Conservation (phyloP, 2,113 vertebrate species). For the Lanius collurio region DNA sequence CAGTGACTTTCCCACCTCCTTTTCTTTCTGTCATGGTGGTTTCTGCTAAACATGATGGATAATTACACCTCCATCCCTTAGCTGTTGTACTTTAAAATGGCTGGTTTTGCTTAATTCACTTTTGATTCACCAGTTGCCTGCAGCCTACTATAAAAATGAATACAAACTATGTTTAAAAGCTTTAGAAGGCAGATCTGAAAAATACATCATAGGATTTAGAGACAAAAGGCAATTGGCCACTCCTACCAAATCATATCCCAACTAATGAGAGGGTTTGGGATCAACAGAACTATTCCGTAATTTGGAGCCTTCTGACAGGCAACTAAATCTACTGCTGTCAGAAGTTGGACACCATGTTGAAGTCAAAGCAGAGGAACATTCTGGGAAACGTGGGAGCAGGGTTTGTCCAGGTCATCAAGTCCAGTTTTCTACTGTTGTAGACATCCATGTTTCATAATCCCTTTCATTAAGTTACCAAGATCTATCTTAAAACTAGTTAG, state of each 20-base stretch:
- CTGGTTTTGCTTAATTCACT: constrained; percentile 2
- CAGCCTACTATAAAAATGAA: constrained; percentile 34
- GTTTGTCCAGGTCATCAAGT: constrained; percentile 3
- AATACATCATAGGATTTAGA: constrained; percentile 30
- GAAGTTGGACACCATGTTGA: background rate
- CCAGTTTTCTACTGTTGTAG: background rate
- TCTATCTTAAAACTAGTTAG: constrained; percentile 51
- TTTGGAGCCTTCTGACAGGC: background rate
- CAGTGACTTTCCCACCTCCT: background rate
- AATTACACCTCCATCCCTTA: constrained; percentile 12
- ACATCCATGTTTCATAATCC: constrained; percentile 33
- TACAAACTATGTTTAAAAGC: constrained; percentile 34
- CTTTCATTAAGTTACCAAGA: constrained; percentile 62
- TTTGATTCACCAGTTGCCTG: constrained; percentile 18
- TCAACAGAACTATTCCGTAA: background rate
- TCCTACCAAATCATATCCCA: constrained; percentile 46
- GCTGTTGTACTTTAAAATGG: constrained; percentile 17
- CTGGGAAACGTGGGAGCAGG: background rate
- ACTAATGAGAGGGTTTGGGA: constrained; percentile 48
- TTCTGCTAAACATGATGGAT: constrained; percentile 10
- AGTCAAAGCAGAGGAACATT: constrained; percentile 16
- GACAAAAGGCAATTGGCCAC: constrained; percentile 26
- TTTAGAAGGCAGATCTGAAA: constrained; percentile 55
- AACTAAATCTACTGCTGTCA: constrained; percentile 22
- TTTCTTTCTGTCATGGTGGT: background rate